Evolutionary conservation across 2,797 vertebrate genomes (phyloP).

Genomic region (Gymnocypris eckloni): DNA sequence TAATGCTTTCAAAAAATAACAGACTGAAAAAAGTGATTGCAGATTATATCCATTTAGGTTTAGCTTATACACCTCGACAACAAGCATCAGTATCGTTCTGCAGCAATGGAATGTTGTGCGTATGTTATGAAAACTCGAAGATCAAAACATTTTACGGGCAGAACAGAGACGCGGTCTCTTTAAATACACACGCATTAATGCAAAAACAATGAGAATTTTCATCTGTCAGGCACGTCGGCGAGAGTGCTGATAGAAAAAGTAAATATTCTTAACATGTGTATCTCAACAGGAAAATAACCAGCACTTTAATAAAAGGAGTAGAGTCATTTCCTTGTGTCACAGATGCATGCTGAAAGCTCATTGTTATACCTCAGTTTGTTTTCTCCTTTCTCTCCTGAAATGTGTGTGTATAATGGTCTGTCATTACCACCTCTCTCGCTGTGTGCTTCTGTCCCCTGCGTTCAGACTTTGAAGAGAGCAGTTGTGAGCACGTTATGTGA

Average conservation of each 20-base stretch:
- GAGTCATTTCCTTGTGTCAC: slow-evolving; percentile 57
- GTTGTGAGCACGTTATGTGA: slow-evolving; percentile 65
- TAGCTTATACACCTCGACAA: slow-evolving; percentile 1
- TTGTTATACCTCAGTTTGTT: slow-evolving; percentile 60
- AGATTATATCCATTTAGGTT: slow-evolving; percentile 43
- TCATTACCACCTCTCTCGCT: slow-evolving; percentile 60
- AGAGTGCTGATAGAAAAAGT: slow-evolving; percentile 22
- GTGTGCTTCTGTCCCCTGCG: slow-evolving; percentile 44
- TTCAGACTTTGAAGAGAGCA: slow-evolving; percentile 60
- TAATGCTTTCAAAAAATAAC: slow-evolving; percentile 47
- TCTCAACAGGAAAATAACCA: slow-evolving; percentile 47
- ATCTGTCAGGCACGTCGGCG: slow-evolving; percentile 16
- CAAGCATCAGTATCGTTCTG: slow-evolving; percentile 11
- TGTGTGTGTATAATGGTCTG: slow-evolving; percentile 60
- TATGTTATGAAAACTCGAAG: slow-evolving; percentile 21
- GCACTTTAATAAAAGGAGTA: slow-evolving; percentile 45
- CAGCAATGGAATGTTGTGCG: background rate
- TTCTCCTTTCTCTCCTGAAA: slow-evolving; percentile 58
- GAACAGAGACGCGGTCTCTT: slow-evolving; percentile 19
- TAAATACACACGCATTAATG: slow-evolving; percentile 23
- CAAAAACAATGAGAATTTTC: slow-evolving; percentile 46
- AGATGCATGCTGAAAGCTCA: slow-evolving; percentile 59
- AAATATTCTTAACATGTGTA: slow-evolving; percentile 42
- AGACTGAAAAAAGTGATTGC: slow-evolving; percentile 25
- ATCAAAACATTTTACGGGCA: slow-evolving; percentile 35